Evolutionary conservation across 2,797 vertebrate genomes (phyloP), one percentile per base, ranked within the genome.

Genomic region (Macroramphosus scolopax): DNA sequence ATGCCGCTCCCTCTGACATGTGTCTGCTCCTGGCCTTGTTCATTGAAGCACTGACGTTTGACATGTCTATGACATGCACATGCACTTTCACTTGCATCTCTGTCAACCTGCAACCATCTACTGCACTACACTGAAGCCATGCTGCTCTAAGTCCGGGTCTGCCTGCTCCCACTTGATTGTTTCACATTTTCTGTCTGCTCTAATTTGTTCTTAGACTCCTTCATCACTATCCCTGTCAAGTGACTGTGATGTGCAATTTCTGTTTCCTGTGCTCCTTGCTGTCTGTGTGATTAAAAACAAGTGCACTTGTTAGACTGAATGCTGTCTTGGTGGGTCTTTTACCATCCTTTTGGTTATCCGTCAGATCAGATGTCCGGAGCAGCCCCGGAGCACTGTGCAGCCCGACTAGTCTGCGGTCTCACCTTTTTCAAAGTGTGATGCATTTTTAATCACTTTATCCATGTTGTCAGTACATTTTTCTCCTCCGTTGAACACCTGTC

Each of bases 151-250:
- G 40, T 49, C 1, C 15, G 36, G 18, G 35, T 53, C 45, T 43
- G 25, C 32, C 43, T 29, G 14, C 59, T 59, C 62, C 59, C 69
- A 56, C 60, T 51, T 46, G 56, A 64, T 48, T 30, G 45, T 56
- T 80, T 38, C 45, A 55, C 68, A 63, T 67, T 80, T 62, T 49
- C 68, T 58, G 71, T 62, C 57, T 61, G 43, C 57, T 67, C 15
- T 40, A 61, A 68, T 80, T 80, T 79, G 57, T 80, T 61, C 51
- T 48, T 60, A 53, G 58, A 71, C 58, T 53, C 36, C 42, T 68
- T 51, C 18, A 51, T 72, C 54, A 52, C 11, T 14, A 37, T 37
- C 45, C 15, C 47, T 39, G 39, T 56, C 58, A 11, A 12, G 17
- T 31, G 42, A 32, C 42, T 44, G 40, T 43, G 15, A 14, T 5